Evolutionary conservation across 2,888 invertebrate genomes (phyloP).

Genomic region (Theristus sp.): DNA sequence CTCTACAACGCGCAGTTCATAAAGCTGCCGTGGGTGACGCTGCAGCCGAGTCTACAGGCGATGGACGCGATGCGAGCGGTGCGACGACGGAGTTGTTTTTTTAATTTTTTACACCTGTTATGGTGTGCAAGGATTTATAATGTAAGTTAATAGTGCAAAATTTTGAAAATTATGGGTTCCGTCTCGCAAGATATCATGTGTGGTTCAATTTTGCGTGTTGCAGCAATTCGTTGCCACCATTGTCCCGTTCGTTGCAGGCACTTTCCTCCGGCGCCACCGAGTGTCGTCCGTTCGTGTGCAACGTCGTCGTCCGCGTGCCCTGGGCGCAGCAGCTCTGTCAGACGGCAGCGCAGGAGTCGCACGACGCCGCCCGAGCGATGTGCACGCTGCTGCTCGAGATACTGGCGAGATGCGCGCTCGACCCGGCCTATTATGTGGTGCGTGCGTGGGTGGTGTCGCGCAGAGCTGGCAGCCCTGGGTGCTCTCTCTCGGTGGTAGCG

Average conservation of each 20-base stretch:
- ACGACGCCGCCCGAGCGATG: background rate
- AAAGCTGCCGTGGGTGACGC: background rate
- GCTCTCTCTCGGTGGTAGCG: no score
- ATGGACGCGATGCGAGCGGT: background rate
- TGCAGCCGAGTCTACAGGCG: background rate
- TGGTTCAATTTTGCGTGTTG: no score
- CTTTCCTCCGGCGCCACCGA: background rate
- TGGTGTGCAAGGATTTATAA: background rate
- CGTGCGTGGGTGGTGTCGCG: background rate
- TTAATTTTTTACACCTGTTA: no score
- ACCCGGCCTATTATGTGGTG: background rate
- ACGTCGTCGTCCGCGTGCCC: background rate
- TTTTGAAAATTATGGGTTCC: background rate
- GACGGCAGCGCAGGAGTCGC: background rate
- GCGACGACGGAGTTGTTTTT: no score
- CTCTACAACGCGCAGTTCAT: background rate
- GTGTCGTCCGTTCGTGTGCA: background rate
- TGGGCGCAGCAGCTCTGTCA: background rate
- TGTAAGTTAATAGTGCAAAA: background rate
- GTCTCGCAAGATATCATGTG: no score
- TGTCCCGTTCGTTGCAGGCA: no score
- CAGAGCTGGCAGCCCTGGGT: no score
- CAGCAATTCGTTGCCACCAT: no score
- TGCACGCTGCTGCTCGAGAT: background rate
- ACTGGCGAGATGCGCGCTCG: background rate